Conservation (phyloP, 1,140 invertebrate genomes). For the Condylostylus longicornis region DNA sequence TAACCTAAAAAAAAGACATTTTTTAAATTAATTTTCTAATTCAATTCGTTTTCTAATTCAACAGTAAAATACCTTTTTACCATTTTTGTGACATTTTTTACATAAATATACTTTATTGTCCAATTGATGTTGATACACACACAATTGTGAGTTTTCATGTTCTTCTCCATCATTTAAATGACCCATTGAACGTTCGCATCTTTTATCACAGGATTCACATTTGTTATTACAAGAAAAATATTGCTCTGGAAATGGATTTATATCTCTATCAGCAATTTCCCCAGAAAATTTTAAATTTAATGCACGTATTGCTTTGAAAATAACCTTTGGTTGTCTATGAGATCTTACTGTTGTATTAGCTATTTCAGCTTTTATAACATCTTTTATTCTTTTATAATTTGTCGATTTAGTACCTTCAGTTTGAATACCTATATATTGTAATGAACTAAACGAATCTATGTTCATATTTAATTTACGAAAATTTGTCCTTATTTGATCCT, state of each 20-base stretch:
- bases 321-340: conserved; percentile 44
- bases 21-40: neutral
- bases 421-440: conserved; percentile 32
- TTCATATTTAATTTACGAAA: conserved; percentile 47
- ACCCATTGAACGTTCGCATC: conserved; percentile 64
- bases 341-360: conserved; percentile 53
- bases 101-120: conserved; percentile 64
- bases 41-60: conserved; percentile 4
- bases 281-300: conserved; percentile 67
- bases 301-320: conserved; percentile 49
- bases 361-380: conserved; percentile 41
- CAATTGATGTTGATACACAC: conserved; percentile 61
- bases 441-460: conserved; percentile 55
- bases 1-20: conserved; percentile 23
- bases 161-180: conserved; percentile 51
- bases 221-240: conserved; percentile 62
- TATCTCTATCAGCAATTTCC: conserved; percentile 43
- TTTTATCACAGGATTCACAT: conserved; percentile 54
- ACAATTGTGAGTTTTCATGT: conserved; percentile 43
- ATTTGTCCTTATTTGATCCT: conserved; percentile 46
- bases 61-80: conserved; percentile 26
- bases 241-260: conserved; percentile 58
- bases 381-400: conserved; percentile 38
- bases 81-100: conserved; percentile 37
- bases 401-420: conserved; percentile 38